Base-by-base conservation (phyloP, 2,888 invertebrate genomes). In the Frankliniella fusca region DNA sequence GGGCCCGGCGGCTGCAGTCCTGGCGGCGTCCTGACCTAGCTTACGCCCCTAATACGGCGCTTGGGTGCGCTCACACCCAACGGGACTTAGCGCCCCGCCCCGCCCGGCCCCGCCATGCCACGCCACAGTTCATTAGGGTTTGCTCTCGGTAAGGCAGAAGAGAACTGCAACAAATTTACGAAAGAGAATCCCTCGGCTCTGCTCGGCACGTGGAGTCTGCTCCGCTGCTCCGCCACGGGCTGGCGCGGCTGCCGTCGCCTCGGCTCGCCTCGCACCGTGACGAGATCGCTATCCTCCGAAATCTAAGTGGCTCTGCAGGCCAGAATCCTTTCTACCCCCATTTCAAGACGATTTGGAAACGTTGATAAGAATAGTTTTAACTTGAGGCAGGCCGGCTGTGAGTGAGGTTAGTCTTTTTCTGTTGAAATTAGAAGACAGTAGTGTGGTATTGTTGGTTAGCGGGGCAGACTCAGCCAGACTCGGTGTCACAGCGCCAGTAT, bases 11-110 rank as follows among this genome's bases (percentile, higher is more conserved):
- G 23, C 10, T 23, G 23, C 23, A 27, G 11, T n/a, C 27, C 27
- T 12, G 9, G 3, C 23, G 70, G 10, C 70, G 70, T 23, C 70
- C 70, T 76, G 70, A 76, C 70, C 70, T 76, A 76, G 70, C 70
- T 76, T 76, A 76, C 70, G 70, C 70, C 38, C 27, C 70, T 76
- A 76, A 76, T 23, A 76, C 70, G 70, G 70, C 23, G 27, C 27
- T 12, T 23, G 27, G 10, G 70, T 15, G 61, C 61, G 23, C 70
- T 23, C 70, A 76, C 70, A 76, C 70, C 23, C 23, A 76, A 76
- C 70, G 70, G 70, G 70, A 76, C 70, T 27, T 23, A 12, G 70
- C 8, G 23, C 70, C 38, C 38, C 38, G 38, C 38, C 38, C 38
- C 38, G 38, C 5, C 38, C 38, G 38, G 5, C 38, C 38, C 2